These are phyloP conservation scores for Podargus strigoides DNA, from an alignment of 2,797 vertebrate genomes.

Conservation along the genomic window DNA sequence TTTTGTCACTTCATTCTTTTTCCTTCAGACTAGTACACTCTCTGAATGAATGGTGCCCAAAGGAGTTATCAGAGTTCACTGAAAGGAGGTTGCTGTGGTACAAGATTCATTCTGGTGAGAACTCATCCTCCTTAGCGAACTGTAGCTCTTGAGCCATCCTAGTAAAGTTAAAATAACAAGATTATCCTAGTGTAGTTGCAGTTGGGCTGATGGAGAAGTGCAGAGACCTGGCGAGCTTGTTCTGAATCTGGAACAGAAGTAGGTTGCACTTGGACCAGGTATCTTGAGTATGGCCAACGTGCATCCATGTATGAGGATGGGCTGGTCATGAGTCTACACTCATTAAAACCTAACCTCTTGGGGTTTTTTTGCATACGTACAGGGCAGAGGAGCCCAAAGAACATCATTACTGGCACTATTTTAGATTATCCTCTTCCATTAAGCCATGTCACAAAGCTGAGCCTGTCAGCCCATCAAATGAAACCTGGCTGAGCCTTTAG, in stretches of 20 bases:
- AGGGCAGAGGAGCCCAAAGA: neutral
- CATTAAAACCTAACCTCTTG: neutral
- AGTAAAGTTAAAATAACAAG: neutral
- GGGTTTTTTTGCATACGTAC: neutral
- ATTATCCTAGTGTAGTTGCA: fast-evolving
- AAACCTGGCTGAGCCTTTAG: neutral
- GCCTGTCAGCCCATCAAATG: neutral
- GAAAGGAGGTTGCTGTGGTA: neutral
- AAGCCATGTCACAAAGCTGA: neutral
- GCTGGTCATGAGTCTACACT: neutral
- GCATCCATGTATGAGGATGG: neutral
- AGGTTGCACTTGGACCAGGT: neutral
- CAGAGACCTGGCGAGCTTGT: neutral
- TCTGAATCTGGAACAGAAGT: neutral
- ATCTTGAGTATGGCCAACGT: neutral
- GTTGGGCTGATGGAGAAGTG: neutral
- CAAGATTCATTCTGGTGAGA: neutral
- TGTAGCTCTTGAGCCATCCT: neutral
- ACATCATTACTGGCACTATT: neutral
- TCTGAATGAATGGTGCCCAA: neutral
- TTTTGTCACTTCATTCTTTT: neutral
- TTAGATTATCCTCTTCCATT: neutral
- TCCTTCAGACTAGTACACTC: neutral
- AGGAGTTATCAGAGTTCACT: neutral
- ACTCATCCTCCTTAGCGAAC: neutral